phyloP scores from a whole-genome alignment of 2,113 vertebrate genomes.

The Istiophorus platypterus region DNA sequence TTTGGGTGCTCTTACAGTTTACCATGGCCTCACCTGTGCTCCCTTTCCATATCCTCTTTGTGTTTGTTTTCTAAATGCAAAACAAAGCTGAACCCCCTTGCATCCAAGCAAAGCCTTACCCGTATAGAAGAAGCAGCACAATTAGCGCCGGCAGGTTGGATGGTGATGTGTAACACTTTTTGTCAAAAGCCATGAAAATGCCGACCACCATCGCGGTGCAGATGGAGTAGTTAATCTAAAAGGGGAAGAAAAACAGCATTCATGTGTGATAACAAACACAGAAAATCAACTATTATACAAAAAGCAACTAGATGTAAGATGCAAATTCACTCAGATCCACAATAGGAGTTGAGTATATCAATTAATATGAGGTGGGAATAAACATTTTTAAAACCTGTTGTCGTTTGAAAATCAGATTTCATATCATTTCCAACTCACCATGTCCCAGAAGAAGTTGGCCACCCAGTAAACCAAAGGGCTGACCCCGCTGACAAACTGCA shows the following conservation, averaged over 20 bases:
- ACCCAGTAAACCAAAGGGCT: constrained; percentile 93
- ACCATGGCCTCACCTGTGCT: background rate
- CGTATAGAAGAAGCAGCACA: constrained; percentile 92
- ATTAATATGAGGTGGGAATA: background rate
- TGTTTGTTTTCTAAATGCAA: background rate
- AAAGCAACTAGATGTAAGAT: background rate
- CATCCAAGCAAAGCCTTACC: constrained; percentile 83
- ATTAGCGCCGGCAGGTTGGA: constrained; percentile 91
- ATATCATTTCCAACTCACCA: constrained; percentile 78
- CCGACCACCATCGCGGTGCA: constrained; percentile 90
- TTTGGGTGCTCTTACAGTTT: background rate
- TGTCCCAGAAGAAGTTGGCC: constrained; percentile 96
- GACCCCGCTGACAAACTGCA: constrained; percentile 97
- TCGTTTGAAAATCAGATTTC: background rate
- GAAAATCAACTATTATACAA: background rate
- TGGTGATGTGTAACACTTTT: constrained; percentile 92
- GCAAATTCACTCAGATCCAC: background rate
- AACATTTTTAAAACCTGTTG: background rate
- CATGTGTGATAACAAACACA: background rate
- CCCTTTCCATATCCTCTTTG: background rate
- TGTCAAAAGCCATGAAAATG: constrained; percentile 93
- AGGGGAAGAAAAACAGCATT: constrained; percentile 38
- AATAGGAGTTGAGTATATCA: background rate
- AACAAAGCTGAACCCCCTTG: background rate
- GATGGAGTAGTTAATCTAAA: constrained; percentile 91